Conservation (phyloP, 2,113 vertebrate genomes). For the Aix galericulata region DNA sequence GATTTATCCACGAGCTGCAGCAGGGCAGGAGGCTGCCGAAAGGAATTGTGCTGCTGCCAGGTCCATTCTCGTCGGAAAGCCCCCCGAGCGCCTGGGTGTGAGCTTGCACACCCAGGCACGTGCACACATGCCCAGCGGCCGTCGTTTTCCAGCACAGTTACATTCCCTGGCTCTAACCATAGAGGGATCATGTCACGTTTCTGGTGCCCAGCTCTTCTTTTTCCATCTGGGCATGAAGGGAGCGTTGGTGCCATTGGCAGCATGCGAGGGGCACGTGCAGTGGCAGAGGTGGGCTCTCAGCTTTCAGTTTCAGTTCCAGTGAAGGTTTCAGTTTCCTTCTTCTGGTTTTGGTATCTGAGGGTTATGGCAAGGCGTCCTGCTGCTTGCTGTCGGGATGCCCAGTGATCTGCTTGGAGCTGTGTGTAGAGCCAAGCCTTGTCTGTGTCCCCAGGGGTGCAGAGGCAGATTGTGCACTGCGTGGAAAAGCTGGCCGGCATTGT, state of each 20-base stretch:
- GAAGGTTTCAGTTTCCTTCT: neutral
- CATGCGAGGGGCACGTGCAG: too few relatives aligned
- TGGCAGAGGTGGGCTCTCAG: fast-evolving
- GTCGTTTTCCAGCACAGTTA: neutral
- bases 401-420: fast-evolving
- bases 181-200: fast-evolving
- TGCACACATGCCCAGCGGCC: neutral
- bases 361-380: too few relatives aligned
- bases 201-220: neutral
- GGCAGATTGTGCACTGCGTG: slow-evolving; percentile 85
- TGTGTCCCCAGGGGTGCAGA: slow-evolving; percentile 83
- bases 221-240: neutral
- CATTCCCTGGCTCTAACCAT: neutral
- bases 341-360: neutral
- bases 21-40: neutral
- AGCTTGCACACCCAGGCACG: neutral
- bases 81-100: fast-evolving
- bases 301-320: neutral
- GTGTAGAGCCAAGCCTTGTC: fast-evolving
- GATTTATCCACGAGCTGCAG: neutral
- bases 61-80: neutral
- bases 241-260: fast-evolving
- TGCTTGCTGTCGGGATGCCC: fast-evolving
- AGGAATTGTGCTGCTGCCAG: neutral
- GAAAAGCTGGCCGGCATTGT: slow-evolving; percentile 84